Conservation (phyloP, 1,140 invertebrate genomes). For the Colletes latitarsis region DNA sequence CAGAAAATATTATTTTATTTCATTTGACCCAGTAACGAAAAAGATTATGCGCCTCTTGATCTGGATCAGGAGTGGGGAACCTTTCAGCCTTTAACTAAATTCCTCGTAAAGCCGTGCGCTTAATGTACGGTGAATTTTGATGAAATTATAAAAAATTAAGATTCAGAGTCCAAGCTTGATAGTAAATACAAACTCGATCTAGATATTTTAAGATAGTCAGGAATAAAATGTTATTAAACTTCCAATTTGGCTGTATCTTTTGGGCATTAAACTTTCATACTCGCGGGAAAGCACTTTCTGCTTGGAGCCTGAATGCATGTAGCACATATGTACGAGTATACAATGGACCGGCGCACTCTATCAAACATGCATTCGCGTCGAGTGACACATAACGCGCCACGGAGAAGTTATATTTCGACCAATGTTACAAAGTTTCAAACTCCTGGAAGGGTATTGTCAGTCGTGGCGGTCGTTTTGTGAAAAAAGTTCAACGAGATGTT, state of each 20-base stretch:
- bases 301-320: conserved; percentile 7
- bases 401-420: conserved; percentile 42
- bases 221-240: conserved; percentile 48
- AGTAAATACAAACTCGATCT: background rate
- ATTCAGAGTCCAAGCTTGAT: no score
- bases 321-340: background rate
- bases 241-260: conserved; percentile 49
- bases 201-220: background rate
- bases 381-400: conserved; percentile 6
- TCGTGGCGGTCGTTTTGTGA: no score
- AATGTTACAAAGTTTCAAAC: conserved; percentile 21
- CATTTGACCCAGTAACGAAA: no score
- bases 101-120: no score
- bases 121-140: no score
- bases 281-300: conserved; percentile 17
- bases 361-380: conserved; percentile 3
- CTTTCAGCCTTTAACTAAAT: no score
- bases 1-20: no score
- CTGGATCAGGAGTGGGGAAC: no score
- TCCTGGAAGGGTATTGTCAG: background rate
- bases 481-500: conserved; percentile 21
- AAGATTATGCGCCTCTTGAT: no score
- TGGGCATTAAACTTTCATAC: conserved; percentile 47
- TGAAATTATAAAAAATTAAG: no score
- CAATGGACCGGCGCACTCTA: background rate